These are phyloP conservation scores for Drosophila eohydei DNA, from an alignment of 2,888 invertebrate genomes.

Conservation along the genomic window DNA sequence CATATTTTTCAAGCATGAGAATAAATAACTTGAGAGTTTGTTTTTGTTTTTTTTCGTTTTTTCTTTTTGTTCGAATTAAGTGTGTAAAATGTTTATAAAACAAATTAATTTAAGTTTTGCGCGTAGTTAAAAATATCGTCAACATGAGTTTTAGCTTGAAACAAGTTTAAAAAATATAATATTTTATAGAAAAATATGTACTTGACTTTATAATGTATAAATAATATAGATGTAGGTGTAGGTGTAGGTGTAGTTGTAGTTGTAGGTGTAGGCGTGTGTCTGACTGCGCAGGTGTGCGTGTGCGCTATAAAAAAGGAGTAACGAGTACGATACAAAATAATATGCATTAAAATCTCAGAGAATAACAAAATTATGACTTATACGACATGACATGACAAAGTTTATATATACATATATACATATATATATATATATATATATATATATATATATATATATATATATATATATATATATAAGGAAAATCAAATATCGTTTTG, in stretches of 20 bases:
- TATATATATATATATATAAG: constrained; percentile 37
- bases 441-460: constrained; percentile 34
- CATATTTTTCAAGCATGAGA: constrained; percentile 50
- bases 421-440: constrained; percentile 40
- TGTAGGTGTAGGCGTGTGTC: constrained; percentile 17
- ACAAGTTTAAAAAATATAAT: constrained; percentile 60
- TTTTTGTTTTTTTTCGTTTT: constrained; percentile 36
- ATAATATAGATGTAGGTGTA: constrained; percentile 45
- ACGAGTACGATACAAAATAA: constrained; percentile 45
- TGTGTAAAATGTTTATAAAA: constrained; percentile 54
- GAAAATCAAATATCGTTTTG: constrained; percentile 55
- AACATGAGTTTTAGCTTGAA: constrained; percentile 59
- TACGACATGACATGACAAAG: constrained; percentile 58
- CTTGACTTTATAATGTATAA: constrained; percentile 65
- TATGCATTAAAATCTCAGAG: constrained; percentile 71
- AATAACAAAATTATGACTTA: constrained; percentile 64
- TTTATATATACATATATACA: constrained; percentile 31
- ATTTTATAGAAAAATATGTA: constrained; percentile 63
- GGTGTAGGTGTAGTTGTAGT: constrained; percentile 34
- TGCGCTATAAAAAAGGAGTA: constrained; percentile 57
- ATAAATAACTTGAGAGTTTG: constrained; percentile 65
- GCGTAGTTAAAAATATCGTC: constrained; percentile 58
- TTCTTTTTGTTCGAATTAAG: constrained; percentile 55
- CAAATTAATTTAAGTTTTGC: constrained; percentile 76
- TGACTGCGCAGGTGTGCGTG: constrained; percentile 50